These are phyloP conservation scores for Ptilonorhynchus violaceus DNA, from an alignment of 2,113 vertebrate genomes.

Conservation along the genomic window DNA sequence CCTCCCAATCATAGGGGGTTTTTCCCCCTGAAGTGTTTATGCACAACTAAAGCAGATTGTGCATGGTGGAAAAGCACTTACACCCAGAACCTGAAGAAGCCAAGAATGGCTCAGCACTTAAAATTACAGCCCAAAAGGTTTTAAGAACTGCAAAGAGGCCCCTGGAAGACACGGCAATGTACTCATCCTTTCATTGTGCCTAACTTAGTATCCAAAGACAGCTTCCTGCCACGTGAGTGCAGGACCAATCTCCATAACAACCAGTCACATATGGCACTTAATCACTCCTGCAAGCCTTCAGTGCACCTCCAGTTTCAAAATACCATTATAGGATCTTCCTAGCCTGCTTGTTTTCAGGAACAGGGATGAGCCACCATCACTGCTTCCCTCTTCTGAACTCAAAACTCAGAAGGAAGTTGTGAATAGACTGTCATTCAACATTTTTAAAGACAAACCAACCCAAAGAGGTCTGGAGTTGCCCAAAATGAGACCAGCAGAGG, in stretches of 20 bases:
- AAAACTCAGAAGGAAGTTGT: background rate
- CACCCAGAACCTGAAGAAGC: background rate
- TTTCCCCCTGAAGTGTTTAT: background rate
- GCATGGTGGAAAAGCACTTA: background rate
- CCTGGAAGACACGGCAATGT: background rate
- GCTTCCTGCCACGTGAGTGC: background rate
- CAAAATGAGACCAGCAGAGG: background rate
- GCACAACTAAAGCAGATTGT: background rate
- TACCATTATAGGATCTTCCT: background rate
- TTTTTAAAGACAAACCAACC: background rate
- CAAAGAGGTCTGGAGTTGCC: background rate
- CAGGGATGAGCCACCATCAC: background rate
- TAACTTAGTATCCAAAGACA: background rate
- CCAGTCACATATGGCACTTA: constrained; percentile 6
- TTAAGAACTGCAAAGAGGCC: background rate
- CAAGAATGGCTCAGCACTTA: background rate
- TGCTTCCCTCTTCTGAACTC: background rate
- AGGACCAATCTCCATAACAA: constrained; percentile 41
- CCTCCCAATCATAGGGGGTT: fast-evolving
- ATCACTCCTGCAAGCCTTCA: background rate
- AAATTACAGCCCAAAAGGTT: background rate
- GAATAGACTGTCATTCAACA: background rate
- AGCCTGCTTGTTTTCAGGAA: background rate
- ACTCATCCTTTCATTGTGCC: background rate
- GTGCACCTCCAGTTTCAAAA: background rate